Conservation (phyloP, 2,888 invertebrate species). For the Fragum sueziense region DNA sequence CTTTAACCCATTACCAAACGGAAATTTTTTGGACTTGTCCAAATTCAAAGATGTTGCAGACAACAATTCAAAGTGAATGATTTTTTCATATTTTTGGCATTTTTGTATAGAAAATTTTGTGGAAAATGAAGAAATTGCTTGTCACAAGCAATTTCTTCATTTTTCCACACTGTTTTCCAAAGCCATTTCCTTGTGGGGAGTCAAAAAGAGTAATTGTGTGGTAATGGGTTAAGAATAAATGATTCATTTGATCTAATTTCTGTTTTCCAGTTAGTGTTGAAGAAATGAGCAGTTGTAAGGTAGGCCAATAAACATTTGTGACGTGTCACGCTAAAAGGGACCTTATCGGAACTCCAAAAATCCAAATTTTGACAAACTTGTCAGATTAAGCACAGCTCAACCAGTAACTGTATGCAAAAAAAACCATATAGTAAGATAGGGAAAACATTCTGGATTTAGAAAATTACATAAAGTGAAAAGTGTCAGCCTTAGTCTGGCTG, state of each 20-base stretch:
- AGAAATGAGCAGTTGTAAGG: slow-evolving; percentile 76
- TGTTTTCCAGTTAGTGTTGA: slow-evolving; percentile 71
- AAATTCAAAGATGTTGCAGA: too few relatives aligned
- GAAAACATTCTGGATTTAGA: too few relatives aligned
- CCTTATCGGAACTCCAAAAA: too few relatives aligned
- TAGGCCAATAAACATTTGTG: slow-evolving; percentile 33
- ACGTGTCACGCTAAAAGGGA: too few relatives aligned
- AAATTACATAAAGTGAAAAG: too few relatives aligned
- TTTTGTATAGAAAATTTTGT: neutral
- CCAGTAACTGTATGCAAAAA: neutral
- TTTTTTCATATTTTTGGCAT: neutral
- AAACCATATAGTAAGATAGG: too few relatives aligned
- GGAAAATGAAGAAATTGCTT: slow-evolving; percentile 6
- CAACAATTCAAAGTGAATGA: too few relatives aligned
- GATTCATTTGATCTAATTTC: neutral
- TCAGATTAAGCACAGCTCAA: neutral
- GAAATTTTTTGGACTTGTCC: too few relatives aligned
- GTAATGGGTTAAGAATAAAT: neutral
- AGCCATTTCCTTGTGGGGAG: neutral
- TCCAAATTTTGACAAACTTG: too few relatives aligned
- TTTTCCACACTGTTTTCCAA: slow-evolving; percentile 21
- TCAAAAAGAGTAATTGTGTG: neutral
- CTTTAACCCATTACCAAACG: too few relatives aligned
- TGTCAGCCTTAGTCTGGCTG: too few relatives aligned
- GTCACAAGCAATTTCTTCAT: neutral